Base-by-base conservation (phyloP, 2,797 vertebrate species). In the Ctenochaetus hawaiiensis region DNA sequence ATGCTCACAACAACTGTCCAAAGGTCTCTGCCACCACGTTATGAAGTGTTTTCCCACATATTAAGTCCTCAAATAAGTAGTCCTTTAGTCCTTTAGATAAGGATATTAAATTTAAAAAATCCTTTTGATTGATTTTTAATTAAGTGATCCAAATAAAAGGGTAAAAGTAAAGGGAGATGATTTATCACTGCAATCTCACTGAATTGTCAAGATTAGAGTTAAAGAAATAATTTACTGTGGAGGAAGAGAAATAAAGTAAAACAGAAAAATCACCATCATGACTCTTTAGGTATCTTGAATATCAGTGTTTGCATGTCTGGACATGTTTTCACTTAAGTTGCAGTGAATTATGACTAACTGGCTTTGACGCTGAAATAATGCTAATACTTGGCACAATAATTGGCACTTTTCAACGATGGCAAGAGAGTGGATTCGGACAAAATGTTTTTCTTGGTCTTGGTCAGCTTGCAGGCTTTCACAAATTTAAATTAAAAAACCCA, bases 381-480 rank as follows among this genome's bases (percentile, higher is more conserved):
- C 26, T 30, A 30, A 30, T 30, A 30, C 26, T 30, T 30, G 26
- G 26, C 26, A n/a, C 4, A n/a, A 48, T 30, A 14, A 34, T 34
- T 34, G 53, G 26, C 17, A 48, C 7, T 45, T 39, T 18, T 34
- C 41, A 12, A 58, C 20, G 44, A 41, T n/a, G 8, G 8, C 37
- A 66, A 45, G 39, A 41, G 49, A 51, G 13, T 37, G 6, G 22
- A 52, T 74, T 47, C 41, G 34, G 20, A 63, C 30, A n/a, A 41
- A 6, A 22, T 60, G 2, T 47, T 4, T 26, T 8, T 45, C 39
- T n/a, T 30, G 26, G 12, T 13, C 10, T 13, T 13, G 1, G 14
- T 37, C 34, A 45, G 18, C 75, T 78, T 23, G 0, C 26, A 56
- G 52, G 22, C n/a, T 49, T 57, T 67, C 37, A 44, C 3, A 39